These are phyloP conservation scores for Charanyca ferruginea DNA, from an alignment of 2,888 invertebrate genomes.

Conservation along the genomic window DNA sequence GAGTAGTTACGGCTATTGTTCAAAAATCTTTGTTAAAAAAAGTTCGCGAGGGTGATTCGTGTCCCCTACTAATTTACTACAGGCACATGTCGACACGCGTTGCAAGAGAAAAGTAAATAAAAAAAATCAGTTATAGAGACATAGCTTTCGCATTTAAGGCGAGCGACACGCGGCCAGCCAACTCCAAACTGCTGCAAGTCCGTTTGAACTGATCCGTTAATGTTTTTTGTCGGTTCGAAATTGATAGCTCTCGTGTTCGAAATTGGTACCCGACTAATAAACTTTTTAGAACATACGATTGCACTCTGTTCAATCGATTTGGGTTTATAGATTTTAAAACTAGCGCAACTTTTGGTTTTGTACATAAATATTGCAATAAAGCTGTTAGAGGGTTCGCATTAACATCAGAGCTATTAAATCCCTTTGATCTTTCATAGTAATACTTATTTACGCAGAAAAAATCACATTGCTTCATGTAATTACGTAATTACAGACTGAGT, in stretches of 20 bases:
- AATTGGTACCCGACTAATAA: slow-evolving; percentile 69
- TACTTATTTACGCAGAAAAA: slow-evolving; percentile 57
- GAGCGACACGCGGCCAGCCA: slow-evolving; percentile 74
- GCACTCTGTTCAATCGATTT: slow-evolving; percentile 74
- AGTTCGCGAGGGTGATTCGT: slow-evolving; percentile 84
- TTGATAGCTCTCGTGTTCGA: slow-evolving; percentile 76
- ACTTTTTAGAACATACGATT: slow-evolving; percentile 76
- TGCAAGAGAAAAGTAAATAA: slow-evolving; percentile 83
- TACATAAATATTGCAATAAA: slow-evolving; percentile 53
- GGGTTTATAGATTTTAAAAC: slow-evolving; percentile 80
- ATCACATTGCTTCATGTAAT: slow-evolving; percentile 60
- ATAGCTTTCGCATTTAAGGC: slow-evolving; percentile 86
- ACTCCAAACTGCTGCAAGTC: slow-evolving; percentile 68
- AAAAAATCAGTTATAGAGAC: slow-evolving; percentile 82
- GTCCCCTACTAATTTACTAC: slow-evolving; percentile 90
- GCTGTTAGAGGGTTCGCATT: slow-evolving; percentile 43
- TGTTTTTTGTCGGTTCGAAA: slow-evolving; percentile 79
- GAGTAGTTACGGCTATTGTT: slow-evolving; percentile 89
- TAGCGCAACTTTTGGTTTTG: slow-evolving; percentile 63
- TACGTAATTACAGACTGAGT: slow-evolving; percentile 65
- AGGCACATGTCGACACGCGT: slow-evolving; percentile 90
- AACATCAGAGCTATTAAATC: slow-evolving; percentile 54
- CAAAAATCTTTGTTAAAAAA: slow-evolving; percentile 86
- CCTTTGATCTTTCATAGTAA: slow-evolving; percentile 69
- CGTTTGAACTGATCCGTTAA: slow-evolving; percentile 75